These are phyloP conservation scores for Tenualosa ilisha DNA, from an alignment of 2,797 vertebrate genomes.

Conservation along the genomic window DNA sequence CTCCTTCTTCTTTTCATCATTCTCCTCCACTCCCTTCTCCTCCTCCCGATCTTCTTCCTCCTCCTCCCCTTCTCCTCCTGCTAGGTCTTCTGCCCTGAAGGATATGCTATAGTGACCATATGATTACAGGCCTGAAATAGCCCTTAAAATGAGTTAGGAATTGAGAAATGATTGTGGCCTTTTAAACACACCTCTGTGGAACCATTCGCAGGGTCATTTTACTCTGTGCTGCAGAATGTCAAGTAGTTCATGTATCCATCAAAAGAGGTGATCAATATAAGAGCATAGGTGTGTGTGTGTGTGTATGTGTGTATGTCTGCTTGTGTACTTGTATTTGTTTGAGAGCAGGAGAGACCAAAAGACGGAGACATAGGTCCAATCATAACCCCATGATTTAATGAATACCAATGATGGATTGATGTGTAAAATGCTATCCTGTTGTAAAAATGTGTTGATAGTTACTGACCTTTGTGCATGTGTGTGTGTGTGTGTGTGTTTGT, in stretches of 20 bases:
- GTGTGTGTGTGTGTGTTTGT: background rate
- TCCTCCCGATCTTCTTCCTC: background rate
- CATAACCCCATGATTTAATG: conserved; percentile 42
- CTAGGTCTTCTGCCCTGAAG: background rate
- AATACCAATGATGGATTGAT: conserved; percentile 35
- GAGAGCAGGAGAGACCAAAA: too few relatives aligned
- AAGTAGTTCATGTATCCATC: background rate
- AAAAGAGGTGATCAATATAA: background rate
- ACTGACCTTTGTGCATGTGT: background rate
- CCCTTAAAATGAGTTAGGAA: conserved; percentile 65
- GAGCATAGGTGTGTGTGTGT: background rate
- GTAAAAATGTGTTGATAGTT: background rate
- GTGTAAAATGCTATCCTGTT: background rate
- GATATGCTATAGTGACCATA: background rate
- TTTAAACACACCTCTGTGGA: conserved; percentile 25
- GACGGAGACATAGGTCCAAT: conserved; percentile 42
- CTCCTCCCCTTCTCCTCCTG: background rate
- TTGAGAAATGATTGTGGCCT: conserved; percentile 18
- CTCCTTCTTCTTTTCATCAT: background rate
- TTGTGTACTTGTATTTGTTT: background rate
- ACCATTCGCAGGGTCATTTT: conserved; percentile 32
- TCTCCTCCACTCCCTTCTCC: background rate
- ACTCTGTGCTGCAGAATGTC: conserved; percentile 24
- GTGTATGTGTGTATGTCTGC: background rate
- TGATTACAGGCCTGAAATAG: conserved; percentile 42